Evolutionary conservation across 2,113 vertebrate genomes (phyloP).

Genomic region (Rostratula benghalensis): DNA sequence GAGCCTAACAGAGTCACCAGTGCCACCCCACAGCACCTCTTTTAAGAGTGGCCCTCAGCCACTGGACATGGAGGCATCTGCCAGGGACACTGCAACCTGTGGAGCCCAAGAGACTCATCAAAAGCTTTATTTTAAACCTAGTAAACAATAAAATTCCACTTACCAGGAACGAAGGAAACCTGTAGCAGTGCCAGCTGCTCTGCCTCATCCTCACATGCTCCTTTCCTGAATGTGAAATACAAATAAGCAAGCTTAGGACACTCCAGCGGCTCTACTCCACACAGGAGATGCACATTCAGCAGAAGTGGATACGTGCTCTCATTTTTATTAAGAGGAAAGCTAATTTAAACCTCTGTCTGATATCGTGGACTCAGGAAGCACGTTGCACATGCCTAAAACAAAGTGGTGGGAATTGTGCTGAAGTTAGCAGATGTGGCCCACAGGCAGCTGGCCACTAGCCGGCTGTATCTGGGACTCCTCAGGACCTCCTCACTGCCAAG

Average conservation of each 20-base stretch:
- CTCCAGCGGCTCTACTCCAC: not conserved
- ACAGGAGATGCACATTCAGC: not conserved
- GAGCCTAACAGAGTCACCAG: not conserved
- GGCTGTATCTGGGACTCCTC: rapidly evolving
- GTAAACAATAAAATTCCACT: not conserved
- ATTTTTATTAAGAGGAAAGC: not conserved
- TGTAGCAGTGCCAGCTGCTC: not conserved
- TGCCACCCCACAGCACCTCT: not conserved
- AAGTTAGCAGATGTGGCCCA: rapidly evolving
- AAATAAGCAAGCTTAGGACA: not conserved
- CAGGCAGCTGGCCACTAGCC: not conserved
- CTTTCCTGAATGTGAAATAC: not conserved
- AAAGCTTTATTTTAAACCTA: not conserved
- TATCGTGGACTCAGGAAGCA: rapidly evolving
- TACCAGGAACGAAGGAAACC: not conserved
- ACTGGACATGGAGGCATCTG: rapidly evolving
- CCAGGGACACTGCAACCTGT: not conserved
- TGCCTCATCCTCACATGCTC: not conserved
- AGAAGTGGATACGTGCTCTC: not conserved
- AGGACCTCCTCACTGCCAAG: rapidly evolving
- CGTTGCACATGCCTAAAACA: not conserved
- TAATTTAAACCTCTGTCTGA: not conserved
- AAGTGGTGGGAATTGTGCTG: not conserved
- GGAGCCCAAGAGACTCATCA: not conserved
- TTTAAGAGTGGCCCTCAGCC: not conserved